Percentiles rank a stretch among this genome's conserved stretches.
Conservation (phyloP, 2,888 invertebrate genomes). For the Rhopalosiphum nymphaeae region DNA sequence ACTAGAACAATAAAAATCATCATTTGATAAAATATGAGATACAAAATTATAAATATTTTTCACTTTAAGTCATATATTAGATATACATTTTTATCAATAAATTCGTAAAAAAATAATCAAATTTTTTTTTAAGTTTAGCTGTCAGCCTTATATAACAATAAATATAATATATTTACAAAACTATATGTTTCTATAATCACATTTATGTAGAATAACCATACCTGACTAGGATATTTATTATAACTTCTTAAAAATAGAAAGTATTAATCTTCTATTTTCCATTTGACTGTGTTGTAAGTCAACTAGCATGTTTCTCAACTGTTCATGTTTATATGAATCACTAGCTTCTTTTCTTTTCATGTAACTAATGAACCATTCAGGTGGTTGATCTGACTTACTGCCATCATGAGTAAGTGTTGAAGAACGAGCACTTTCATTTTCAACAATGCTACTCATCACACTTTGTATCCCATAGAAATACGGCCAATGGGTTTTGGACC, state of each 20-base stretch:
- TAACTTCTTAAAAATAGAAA: constrained; percentile 57
- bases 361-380: constrained; percentile 57
- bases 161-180: constrained; percentile 39
- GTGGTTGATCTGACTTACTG: constrained; percentile 53
- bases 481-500: constrained; percentile 38
- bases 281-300: constrained; percentile 56
- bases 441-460: constrained; percentile 41
- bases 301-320: constrained; percentile 47
- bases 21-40: constrained; percentile 45
- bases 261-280: constrained; percentile 57
- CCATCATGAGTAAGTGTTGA: neutral
- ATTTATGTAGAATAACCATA: neutral
- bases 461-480: constrained; percentile 53
- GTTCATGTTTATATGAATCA: constrained; percentile 55
- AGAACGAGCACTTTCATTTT: constrained; percentile 37
- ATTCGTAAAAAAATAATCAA: constrained; percentile 4
- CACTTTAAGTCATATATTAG: constrained; percentile 29
- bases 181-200: constrained; percentile 15
- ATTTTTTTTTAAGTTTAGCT: neutral
- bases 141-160: constrained; percentile 45
- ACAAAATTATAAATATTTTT: constrained; percentile 10
- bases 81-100: neutral
- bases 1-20: constrained; percentile 18
- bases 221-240: constrained; percentile 42
- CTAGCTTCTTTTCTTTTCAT: constrained; percentile 58